Evolutionary conservation across 30 jellyfish, hydroid and myxozoan species (phyloP), one percentile per base, ranked within the genome.

Genomic region (Aurelia sp.): DNA sequence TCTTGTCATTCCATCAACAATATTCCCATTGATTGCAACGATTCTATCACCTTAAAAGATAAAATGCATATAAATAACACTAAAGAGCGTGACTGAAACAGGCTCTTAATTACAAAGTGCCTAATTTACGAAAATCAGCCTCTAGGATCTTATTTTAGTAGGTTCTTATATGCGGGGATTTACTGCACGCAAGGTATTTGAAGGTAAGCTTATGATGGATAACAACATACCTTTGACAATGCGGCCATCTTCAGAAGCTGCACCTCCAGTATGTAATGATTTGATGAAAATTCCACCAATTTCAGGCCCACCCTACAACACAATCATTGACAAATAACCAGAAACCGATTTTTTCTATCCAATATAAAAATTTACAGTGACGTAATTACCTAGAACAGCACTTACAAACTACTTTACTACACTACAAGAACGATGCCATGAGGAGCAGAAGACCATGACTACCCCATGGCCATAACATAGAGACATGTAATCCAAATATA

Each of bases 261-360:
- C 92, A 18, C 98, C 96, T 4, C 96, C 98, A 6, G 87, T 64
- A 40, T 93, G 98, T 71, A 93, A 64, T 47, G 96, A 89, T 71
- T 93, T 93, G 33, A 93, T 81, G 58, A 61, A 93, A 72, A 93
- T 85, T 9, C 98, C 98, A 67, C 85, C 96, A 37, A 93, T 83
- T 62, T 93, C 98, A 3, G 98, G 98, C 12, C 98, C 98, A 53
- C 98, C 98, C 98, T 93, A 20, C 27, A 47, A 23, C 13, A 40
- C 1, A 15, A 68, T 30, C n/a, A 55, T 52, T 21, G 47, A 21
- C 4, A 30, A 30, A 20, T 13, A 8, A 27, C 33, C 33, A 27
- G 33, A 27, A 27, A 27, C 33, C n/a, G n/a, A n/a, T n/a, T n/a
- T n/a, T n/a, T n/a, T n/a, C n/a, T n/a, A n/a, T n/a, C n/a, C n/a